Conservation (phyloP, 2,113 vertebrate genomes). For the Atrichornis clamosus region DNA sequence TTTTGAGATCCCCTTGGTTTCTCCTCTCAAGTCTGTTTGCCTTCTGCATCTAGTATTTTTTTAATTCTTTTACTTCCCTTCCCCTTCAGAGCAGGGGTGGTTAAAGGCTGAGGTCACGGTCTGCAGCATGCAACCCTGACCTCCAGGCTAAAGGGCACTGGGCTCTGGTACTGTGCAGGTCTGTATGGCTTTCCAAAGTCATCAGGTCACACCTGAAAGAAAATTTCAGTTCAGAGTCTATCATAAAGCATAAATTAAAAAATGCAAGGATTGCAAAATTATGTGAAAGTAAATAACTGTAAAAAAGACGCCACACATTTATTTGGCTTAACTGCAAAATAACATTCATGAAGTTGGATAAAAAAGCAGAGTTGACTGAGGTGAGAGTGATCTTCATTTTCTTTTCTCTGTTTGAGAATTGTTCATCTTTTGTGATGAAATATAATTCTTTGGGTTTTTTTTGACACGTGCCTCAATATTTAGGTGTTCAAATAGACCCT, state of each 20-base stretch:
- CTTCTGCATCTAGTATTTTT: background rate
- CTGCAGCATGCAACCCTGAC: background rate
- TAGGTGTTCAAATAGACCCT: background rate
- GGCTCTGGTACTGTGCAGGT: background rate
- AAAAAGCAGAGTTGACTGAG: background rate
- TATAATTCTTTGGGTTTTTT: background rate
- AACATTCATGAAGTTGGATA: background rate
- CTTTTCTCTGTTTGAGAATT: background rate
- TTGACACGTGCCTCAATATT: background rate
- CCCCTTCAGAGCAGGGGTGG: background rate
- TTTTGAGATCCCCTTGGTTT: background rate
- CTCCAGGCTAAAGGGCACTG: rapidly evolving
- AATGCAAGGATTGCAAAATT: background rate
- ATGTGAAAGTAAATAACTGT: background rate
- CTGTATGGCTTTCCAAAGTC: background rate
- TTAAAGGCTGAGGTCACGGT: background rate
- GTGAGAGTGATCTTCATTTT: background rate
- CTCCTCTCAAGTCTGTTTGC: background rate
- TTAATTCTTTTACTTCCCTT: background rate
- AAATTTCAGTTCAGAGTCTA: background rate
- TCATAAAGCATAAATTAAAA: background rate
- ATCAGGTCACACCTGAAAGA: background rate
- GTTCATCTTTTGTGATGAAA: background rate
- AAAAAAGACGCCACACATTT: background rate
- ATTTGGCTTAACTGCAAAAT: background rate